Evolutionary conservation across 30 jellyfish, hydroid and myxozoan species (phyloP).

Genomic region (Sanderia malayensis): DNA sequence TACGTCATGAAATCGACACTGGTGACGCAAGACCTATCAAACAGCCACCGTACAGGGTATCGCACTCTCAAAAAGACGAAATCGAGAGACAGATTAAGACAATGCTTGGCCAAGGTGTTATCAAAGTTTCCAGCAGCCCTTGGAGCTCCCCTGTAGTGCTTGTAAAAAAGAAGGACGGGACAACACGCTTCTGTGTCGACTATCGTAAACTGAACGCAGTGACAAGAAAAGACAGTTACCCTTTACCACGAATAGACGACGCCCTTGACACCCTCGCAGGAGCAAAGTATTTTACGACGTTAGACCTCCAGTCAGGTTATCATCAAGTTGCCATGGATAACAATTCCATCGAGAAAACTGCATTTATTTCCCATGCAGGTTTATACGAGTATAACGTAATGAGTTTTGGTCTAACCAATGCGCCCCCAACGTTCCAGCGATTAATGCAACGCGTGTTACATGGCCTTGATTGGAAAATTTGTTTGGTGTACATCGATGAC

Average conservation of each 20-base stretch:
- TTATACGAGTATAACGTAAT: too few relatives aligned
- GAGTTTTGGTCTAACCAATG: too few relatives aligned
- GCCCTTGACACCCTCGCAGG: slow-evolving; percentile 38
- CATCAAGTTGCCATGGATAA: too few relatives aligned
- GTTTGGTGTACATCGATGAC: slow-evolving; percentile 43
- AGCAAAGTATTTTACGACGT: slow-evolving; percentile 21
- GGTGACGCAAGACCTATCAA: too few relatives aligned
- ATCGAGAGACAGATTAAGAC: too few relatives aligned
- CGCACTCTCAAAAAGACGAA: too few relatives aligned
- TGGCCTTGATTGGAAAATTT: slow-evolving; percentile 43
- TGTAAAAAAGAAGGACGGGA: slow-evolving; percentile 55
- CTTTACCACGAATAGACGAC: slow-evolving; percentile 49
- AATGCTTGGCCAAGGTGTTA: slow-evolving; percentile 47
- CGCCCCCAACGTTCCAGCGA: too few relatives aligned
- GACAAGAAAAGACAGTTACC: slow-evolving; percentile 44
- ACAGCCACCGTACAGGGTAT: too few relatives aligned
- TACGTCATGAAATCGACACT: too few relatives aligned
- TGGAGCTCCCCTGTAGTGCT: slow-evolving; percentile 70
- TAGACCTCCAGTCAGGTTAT: too few relatives aligned
- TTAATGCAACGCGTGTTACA: slow-evolving; percentile 13
- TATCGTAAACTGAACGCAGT: slow-evolving; percentile 55
- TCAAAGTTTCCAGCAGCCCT: slow-evolving; percentile 40
- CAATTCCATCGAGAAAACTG: too few relatives aligned
- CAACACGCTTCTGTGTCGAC: slow-evolving; percentile 52
- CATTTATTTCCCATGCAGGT: too few relatives aligned